Evolutionary conservation across 2,113 vertebrate genomes (phyloP).

Genomic region (Menidia beryllina): DNA sequence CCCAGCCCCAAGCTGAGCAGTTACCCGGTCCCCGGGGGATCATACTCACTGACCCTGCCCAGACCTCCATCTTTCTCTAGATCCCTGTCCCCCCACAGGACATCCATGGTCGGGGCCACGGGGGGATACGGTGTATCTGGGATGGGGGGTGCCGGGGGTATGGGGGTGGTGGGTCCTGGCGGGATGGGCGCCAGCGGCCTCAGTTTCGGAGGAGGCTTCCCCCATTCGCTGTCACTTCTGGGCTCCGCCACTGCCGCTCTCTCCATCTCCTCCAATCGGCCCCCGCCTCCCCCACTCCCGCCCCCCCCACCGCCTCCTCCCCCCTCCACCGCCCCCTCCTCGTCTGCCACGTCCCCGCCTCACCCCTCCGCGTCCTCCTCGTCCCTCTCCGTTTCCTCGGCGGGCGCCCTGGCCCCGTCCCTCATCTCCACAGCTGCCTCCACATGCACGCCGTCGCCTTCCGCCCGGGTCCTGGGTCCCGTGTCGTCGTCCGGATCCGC

Average conservation of each 20-base stretch:
- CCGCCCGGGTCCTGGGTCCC: conserved; percentile 77
- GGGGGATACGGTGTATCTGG: conserved; percentile 59
- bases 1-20: conserved; percentile 78
- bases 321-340: conserved; percentile 31
- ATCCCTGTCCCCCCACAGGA: conserved; percentile 78
- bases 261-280: conserved; percentile 78
- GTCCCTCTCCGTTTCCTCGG: conserved; percentile 18
- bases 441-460: conserved; percentile 73
- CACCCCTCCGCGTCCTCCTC: conserved; percentile 69
- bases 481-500: conserved; percentile 65
- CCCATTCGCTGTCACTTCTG: conserved; percentile 66
- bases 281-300: conserved; percentile 80
- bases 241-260: conserved; percentile 79
- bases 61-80: conserved; percentile 76
- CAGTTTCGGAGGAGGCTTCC: conserved; percentile 62
- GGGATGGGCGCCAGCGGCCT: conserved; percentile 30
- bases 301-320: conserved; percentile 75
- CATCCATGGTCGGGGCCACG: conserved; percentile 70
- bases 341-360: conserved; percentile 1
- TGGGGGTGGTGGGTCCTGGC: conserved; percentile 42
- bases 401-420: conserved; percentile 20
- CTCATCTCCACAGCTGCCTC: conserved; percentile 76
- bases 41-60: conserved; percentile 81
- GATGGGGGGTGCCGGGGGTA: conserved; percentile 55
- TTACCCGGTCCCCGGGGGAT: conserved; percentile 64